phyloP scores from a whole-genome alignment of 2,888 invertebrate genomes.

The Epistrophe eligans region DNA sequence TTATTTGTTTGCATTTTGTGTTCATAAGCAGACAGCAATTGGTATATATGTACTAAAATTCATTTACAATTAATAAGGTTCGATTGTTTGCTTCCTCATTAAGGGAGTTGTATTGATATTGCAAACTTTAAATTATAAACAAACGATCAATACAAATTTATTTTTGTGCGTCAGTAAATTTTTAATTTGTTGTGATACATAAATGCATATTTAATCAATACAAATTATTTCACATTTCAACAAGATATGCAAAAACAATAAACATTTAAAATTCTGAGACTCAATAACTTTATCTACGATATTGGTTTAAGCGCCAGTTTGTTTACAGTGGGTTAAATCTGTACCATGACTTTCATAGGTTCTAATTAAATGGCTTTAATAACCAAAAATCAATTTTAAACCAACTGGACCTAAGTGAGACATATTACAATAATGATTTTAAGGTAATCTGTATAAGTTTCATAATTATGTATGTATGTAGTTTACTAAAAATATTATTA shows the following conservation, averaged over 20 bases:
- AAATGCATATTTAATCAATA: background rate
- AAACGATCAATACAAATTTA: background rate
- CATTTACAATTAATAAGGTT: background rate
- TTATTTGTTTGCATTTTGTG: background rate
- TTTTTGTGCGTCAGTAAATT: background rate
- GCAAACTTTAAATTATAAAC: background rate
- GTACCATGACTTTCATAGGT: too few relatives aligned
- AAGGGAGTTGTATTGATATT: background rate
- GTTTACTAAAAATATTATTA: too few relatives aligned
- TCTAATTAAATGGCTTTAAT: too few relatives aligned
- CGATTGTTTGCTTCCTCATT: background rate
- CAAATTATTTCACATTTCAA: background rate
- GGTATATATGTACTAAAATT: background rate
- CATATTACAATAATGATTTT: too few relatives aligned
- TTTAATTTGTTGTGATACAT: background rate
- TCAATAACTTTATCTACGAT: too few relatives aligned
- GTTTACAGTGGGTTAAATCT: too few relatives aligned
- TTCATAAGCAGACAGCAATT: background rate
- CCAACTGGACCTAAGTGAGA: too few relatives aligned
- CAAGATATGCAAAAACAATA: background rate
- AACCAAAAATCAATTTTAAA: too few relatives aligned
- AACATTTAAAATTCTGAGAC: background rate
- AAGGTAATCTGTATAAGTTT: too few relatives aligned
- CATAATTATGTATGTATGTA: too few relatives aligned
- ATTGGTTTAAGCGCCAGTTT: too few relatives aligned